Evolutionary conservation across 2,888 invertebrate genomes (phyloP).

Genomic region (Macaria notata): DNA sequence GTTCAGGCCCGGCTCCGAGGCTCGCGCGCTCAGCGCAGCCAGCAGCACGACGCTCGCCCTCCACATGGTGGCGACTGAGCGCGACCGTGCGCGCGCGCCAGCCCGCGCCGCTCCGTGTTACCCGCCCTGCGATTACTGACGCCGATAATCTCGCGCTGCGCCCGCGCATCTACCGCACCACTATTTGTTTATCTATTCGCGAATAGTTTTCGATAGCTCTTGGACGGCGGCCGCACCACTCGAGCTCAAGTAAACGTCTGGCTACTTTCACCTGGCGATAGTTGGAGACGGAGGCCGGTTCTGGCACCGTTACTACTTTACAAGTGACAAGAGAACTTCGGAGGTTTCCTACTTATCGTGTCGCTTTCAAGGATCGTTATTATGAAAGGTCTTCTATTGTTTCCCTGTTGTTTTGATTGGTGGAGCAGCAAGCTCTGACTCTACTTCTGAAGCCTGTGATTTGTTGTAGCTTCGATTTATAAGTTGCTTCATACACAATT

Average conservation of each 20-base stretch:
- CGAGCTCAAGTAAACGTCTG: constrained; percentile 67
- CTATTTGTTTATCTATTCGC: constrained; percentile 67
- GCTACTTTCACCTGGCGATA: constrained; percentile 73
- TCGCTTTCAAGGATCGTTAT: constrained; percentile 29
- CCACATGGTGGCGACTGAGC: constrained; percentile 66
- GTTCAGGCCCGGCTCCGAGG: constrained; percentile 36
- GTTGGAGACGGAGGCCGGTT: constrained; percentile 64
- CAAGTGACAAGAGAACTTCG: constrained; percentile 45
- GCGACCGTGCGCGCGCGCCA: constrained; percentile 46
- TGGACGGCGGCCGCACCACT: constrained; percentile 58
- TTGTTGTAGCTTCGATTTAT: too few species aligned
- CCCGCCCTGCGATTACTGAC: constrained; percentile 54
- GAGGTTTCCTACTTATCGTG: constrained; percentile 34
- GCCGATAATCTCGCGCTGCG: constrained; percentile 55
- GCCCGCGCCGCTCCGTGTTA: constrained; percentile 57
- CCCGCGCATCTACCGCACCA: constrained; percentile 46
- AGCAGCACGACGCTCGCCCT: constrained; percentile 62
- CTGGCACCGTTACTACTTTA: constrained; percentile 71
- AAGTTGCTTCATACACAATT: too few species aligned
- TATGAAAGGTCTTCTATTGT: constrained; percentile 26
- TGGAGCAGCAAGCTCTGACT: neutral
- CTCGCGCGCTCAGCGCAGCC: constrained; percentile 47
- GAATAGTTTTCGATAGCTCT: constrained; percentile 44
- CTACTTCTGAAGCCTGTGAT: too few species aligned
- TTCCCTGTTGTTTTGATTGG: constrained; percentile 5